phyloP scores from a whole-genome alignment of 2,888 invertebrate species.

The Eumacrocentrus americanus region DNA sequence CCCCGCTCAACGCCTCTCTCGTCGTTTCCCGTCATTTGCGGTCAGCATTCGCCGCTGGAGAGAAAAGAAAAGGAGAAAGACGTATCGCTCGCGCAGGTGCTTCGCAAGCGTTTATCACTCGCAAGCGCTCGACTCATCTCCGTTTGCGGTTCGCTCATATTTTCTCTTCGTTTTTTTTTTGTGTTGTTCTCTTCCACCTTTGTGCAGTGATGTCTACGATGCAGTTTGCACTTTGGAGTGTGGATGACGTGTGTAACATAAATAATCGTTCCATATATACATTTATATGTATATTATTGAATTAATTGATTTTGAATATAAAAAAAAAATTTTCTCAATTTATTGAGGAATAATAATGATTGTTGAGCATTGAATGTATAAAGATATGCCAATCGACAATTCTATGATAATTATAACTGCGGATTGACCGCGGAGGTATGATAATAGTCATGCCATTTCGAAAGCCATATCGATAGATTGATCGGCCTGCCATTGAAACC shows the following conservation, averaged over 20 bases:
- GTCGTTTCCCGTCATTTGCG: conserved; percentile 13
- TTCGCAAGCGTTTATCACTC: conserved; percentile 31
- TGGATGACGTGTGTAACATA: neutral
- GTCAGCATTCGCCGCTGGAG: neutral
- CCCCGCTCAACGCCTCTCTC: neutral
- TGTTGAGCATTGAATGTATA: neutral
- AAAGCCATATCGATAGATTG: too few relatives aligned
- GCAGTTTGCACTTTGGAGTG: conserved; percentile 9
- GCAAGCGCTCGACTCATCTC: conserved; percentile 31
- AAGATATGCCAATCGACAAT: conserved; percentile 17
- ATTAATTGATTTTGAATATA: neutral
- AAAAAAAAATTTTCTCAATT: too few relatives aligned
- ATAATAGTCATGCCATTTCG: conserved; percentile 30
- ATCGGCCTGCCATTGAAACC: conserved; percentile 19
- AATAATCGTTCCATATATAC: neutral
- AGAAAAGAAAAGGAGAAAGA: neutral
- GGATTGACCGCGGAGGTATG: conserved; percentile 28
- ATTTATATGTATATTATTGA: neutral
- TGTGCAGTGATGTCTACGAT: neutral
- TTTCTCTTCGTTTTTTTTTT: conserved; percentile 9
- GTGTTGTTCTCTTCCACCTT: neutral
- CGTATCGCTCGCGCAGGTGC: conserved; percentile 28
- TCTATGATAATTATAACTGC: conserved; percentile 28
- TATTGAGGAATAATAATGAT: neutral
- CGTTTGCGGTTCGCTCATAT: conserved; percentile 29